Conservation (phyloP, 2,888 invertebrate genomes). For the Parelbella ahira region DNA sequence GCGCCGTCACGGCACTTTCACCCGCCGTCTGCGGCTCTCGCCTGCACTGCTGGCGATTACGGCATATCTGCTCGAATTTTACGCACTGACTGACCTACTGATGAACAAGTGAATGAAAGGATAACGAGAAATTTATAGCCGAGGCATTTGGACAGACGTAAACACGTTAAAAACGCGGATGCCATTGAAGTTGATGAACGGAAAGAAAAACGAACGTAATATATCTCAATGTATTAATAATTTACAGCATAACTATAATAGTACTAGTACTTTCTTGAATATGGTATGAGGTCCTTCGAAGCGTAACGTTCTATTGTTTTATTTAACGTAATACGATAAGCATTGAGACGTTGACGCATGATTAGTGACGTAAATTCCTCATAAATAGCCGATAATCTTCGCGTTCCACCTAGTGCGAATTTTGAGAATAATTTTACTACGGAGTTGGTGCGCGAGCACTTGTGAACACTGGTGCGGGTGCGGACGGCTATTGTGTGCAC, state of each 20-base stretch:
- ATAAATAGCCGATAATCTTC: too few species aligned
- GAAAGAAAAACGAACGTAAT: too few species aligned
- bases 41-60: constrained; percentile 12
- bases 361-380: constrained; percentile 1
- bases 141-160: too few species aligned
- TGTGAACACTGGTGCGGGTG: constrained; percentile 3
- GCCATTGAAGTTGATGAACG: too few species aligned
- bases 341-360: constrained; percentile 10
- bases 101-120: constrained; percentile 22
- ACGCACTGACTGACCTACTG: constrained; percentile 22
- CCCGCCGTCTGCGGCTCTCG: constrained; percentile 41
- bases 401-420: constrained; percentile 18
- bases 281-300: constrained; percentile 6
- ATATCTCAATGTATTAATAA: too few species aligned
- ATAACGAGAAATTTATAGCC: too few species aligned
- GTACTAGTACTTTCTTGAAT: too few species aligned
- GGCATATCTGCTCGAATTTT: constrained; percentile 22
- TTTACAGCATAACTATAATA: too few species aligned
- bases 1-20: constrained; percentile 60
- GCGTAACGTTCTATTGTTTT: constrained; percentile 21
- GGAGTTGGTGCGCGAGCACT: neutral
- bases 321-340: constrained; percentile 8
- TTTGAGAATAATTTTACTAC: constrained; percentile 4
- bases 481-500: constrained; percentile 9
- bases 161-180: too few species aligned